phyloP scores from a whole-genome alignment of 2,113 vertebrate species.

The Saccopteryx leptura region DNA sequence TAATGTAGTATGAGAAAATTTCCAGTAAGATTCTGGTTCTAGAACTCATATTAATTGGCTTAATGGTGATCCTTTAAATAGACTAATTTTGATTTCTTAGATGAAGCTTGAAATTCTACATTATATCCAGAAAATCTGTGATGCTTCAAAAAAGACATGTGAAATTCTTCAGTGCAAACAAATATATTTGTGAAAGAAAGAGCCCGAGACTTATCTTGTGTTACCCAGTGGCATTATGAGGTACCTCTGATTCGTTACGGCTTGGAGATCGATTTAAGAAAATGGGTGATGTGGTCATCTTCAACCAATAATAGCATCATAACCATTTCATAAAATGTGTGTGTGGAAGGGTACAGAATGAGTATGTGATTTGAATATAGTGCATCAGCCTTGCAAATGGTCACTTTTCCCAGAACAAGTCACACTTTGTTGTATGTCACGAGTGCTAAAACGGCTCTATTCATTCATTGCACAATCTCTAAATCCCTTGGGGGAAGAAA shows the following conservation, averaged over 20 bases:
- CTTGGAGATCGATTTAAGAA: constrained; percentile 55
- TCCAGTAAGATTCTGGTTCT: constrained; percentile 30
- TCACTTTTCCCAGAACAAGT: constrained; percentile 41
- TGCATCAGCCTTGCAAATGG: constrained; percentile 63
- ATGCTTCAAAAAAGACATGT: constrained; percentile 28
- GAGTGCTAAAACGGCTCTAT: constrained; percentile 56
- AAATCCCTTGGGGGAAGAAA: constrained; percentile 56
- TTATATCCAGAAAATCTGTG: constrained; percentile 58
- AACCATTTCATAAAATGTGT: constrained; percentile 52
- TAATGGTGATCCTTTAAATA: constrained; percentile 42
- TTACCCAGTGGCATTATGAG: constrained; percentile 50
- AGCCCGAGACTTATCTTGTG: constrained; percentile 43
- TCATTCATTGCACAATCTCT: constrained; percentile 55
- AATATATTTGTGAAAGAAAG: constrained; percentile 4
- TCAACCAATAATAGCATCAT: constrained; percentile 36
- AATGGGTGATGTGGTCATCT: constrained; percentile 38
- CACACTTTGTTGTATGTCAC: constrained; percentile 70
- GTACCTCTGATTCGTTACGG: constrained; percentile 28
- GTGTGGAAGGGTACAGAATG: constrained; percentile 39
- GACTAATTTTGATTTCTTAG: constrained; percentile 48
- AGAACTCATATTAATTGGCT: constrained; percentile 40
- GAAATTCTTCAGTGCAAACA: constrained; percentile 52
- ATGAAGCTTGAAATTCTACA: constrained; percentile 44
- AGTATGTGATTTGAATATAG: constrained; percentile 60
- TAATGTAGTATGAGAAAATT: constrained; percentile 21